Base-by-base conservation (phyloP, 2,797 vertebrate species). In the Galago senegalensis region DNA sequence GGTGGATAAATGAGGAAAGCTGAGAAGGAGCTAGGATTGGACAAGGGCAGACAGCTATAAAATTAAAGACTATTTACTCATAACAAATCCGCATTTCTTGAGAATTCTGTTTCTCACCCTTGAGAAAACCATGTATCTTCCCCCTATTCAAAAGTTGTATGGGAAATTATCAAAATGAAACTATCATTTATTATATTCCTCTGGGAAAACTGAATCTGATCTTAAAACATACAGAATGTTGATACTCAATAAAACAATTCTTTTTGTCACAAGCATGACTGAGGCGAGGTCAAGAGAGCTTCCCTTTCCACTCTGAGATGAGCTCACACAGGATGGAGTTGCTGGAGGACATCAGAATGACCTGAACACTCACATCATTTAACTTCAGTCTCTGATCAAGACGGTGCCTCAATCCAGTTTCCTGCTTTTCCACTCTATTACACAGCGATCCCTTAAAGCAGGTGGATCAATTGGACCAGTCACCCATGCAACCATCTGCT, bases 301-400 rank as follows among this genome's bases (percentile, higher is more conserved):
- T 18, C 49, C 58, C 11, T 0, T n/a, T 23, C 34, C 8, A 1
- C 67, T 93, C 17, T 40, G 67, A 12, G n/a, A 49, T 25, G 49
- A 77, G 21, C 27, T 65, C 73, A 43, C 69, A 37, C 1, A 23
- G 21, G 20, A 69, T 2, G 1, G 40, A 81, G 37, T 94, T 34
- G 20, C 72, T n/a, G 34, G 87, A 75, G 53, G 72, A 70, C 61
- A 23, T 31, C 16, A 0, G 46, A 27, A 58, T 37, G 37, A n/a
- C 49, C 37, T 31, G 53, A 82, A 49, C 29, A 27, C 49, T 56
- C 83, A 29, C 1, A 0, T 80, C 61, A n/a, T 56, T 91, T 84
- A 77, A 89, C 56, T 94, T 91, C 70, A 77, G 31, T 73, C 94
- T 96, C 79, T 87, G 93, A 95, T 96, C 91, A 94, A 77, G 91